Conservation (phyloP, 2,797 vertebrate genomes). For the Avahi laniger region DNA sequence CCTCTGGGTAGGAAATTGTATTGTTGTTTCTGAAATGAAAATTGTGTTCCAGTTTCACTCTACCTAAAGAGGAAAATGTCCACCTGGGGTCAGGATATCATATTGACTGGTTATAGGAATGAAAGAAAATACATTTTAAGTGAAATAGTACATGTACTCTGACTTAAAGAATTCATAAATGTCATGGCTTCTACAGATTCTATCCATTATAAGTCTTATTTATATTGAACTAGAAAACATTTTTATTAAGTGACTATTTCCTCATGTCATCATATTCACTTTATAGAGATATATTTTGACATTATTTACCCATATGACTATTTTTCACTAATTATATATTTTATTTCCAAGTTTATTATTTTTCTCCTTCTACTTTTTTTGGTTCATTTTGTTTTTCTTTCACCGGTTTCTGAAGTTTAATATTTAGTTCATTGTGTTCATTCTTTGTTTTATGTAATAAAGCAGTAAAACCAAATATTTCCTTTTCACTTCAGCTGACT, state of each 20-base stretch:
- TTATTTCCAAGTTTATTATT: not conserved
- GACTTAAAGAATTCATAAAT: slow-evolving; percentile 3
- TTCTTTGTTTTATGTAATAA: not conserved
- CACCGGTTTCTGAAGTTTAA: not conserved
- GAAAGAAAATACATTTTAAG: slow-evolving; percentile 43
- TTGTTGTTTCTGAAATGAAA: slow-evolving; percentile 56
- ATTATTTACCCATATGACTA: not conserved
- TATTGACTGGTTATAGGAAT: not conserved
- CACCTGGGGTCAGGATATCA: not conserved
- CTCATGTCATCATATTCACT: not conserved
- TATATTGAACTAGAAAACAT: not conserved
- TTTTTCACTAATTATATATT: not conserved
- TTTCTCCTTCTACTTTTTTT: not conserved
- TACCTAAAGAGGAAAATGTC: slow-evolving; percentile 31
- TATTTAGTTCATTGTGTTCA: not conserved
- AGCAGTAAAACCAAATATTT: not conserved
- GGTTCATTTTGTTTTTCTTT: not conserved
- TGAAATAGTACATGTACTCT: not conserved
- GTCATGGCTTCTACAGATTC: not conserved
- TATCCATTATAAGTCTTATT: not conserved
- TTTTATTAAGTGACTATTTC: not conserved
- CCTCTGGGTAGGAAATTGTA: not conserved
- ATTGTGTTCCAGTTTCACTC: not conserved
- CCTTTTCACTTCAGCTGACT: not conserved
- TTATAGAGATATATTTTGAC: not conserved